Conservation (phyloP, 2,113 vertebrate genomes). For the Notarius lentiginosus region DNA sequence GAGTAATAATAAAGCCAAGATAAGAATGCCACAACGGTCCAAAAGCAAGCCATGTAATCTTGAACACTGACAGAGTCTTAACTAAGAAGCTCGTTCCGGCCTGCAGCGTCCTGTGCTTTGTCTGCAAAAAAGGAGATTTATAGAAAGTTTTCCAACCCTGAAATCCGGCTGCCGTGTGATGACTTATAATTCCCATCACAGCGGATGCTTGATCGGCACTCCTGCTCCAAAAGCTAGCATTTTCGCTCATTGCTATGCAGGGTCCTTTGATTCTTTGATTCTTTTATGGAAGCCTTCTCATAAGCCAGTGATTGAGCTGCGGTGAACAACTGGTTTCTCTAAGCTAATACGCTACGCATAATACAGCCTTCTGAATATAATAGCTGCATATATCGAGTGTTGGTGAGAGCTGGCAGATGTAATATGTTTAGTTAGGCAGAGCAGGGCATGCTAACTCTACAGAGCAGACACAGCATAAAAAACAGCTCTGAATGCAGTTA, state of each 20-base stretch:
- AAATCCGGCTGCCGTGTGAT: conserved; percentile 59
- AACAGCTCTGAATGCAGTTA: background rate
- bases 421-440: background rate
- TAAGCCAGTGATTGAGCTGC: conserved; percentile 8
- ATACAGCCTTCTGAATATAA: conserved; percentile 16
- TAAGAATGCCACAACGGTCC: conserved; percentile 52
- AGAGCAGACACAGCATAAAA: background rate
- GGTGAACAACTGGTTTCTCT: background rate
- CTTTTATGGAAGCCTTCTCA: conserved; percentile 53
- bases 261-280: conserved; percentile 41
- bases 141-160: conserved; percentile 57
- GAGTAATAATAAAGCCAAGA: conserved; percentile 52
- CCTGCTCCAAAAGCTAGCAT: conserved; percentile 14
- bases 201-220: conserved; percentile 15
- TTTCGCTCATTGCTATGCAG: conserved; percentile 61
- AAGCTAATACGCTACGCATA: conserved; percentile 18
- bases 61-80: conserved; percentile 67
- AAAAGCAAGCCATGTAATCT: conserved; percentile 63
- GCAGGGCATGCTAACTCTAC: background rate
- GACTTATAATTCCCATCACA: conserved; percentile 70
- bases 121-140: conserved; percentile 71
- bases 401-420: background rate
- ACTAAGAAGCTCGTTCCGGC: conserved; percentile 67
- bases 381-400: conserved; percentile 7
- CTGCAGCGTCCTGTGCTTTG: conserved; percentile 62